Evolutionary conservation across 1,140 invertebrate species (phyloP).

Genomic region (Triops cancriformis): DNA sequence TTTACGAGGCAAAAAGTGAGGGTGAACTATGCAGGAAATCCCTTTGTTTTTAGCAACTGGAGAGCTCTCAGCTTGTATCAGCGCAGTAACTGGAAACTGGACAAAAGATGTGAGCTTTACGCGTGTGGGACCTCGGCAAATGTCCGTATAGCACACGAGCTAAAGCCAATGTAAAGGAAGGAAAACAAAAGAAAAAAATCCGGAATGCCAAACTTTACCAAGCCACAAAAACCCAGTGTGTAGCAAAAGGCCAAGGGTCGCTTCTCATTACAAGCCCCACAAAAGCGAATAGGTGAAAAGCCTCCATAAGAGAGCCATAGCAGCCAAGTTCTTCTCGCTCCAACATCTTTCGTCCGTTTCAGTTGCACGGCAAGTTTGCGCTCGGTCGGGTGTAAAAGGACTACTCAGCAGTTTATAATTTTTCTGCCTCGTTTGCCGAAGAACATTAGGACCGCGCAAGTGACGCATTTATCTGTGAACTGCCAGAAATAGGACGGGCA

Average conservation of each 20-base stretch:
- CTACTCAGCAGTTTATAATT: background rate
- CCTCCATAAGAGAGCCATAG: background rate
- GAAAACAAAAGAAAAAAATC: background rate
- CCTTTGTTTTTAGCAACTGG: background rate
- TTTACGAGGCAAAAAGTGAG: background rate
- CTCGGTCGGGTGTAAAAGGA: background rate
- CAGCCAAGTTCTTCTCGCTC: background rate
- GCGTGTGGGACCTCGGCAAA: background rate
- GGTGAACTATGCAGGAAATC: background rate
- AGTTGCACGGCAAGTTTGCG: background rate
- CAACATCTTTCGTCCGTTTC: background rate
- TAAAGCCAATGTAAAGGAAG: background rate
- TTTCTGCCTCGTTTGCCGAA: background rate
- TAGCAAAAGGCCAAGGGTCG: slow-evolving; percentile 8
- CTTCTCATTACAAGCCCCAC: slow-evolving; percentile 6
- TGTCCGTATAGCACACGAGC: background rate
- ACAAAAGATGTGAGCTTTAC: background rate
- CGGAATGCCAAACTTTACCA: background rate
- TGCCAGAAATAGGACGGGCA: background rate
- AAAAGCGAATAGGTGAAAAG: background rate
- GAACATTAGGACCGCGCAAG: background rate
- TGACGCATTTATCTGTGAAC: background rate
- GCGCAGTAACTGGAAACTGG: background rate
- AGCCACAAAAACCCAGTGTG: background rate
- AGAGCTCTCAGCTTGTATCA: background rate